Evolutionary conservation across 64 coral and sea anemone species (phyloP), one percentile per base, ranked within the genome.

Genomic region (Acropora tenuis): DNA sequence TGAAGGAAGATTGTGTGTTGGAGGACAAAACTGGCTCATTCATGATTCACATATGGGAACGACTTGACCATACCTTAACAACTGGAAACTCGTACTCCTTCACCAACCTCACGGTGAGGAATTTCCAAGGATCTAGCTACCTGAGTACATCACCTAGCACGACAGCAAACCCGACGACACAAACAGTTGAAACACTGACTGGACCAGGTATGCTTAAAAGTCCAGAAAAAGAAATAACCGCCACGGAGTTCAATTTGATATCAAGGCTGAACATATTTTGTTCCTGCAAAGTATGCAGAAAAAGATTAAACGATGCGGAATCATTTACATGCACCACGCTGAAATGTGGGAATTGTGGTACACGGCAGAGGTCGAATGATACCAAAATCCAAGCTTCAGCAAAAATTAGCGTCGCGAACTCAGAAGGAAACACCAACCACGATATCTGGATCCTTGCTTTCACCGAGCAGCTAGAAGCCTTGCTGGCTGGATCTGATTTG

Each of bases 281-380:
- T 18, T 75, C 86, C 86, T 88, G 86, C 86, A 71, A 88, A 88
- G 86, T 88, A 75, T 88, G 86, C 86, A 88, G 59, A 76, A 88
- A 76, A 74, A 46, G 85, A 88, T 74, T 88, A 88, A 88, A 75
- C 50, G 71, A 88, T 69, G 74, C 42, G 0, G 11, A 76, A 76
- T 76, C 74, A 67, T 84, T 84, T 59, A 84, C 30, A 6, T 84
- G 58, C 58, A 59, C 79, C 59, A 52, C 50, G 30, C 77, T 73
- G n/a, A 90, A 82, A 60, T 76, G 89, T 60, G 66, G 73, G 13
- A 90, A 82, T 75, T 90, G 89, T 75, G 79, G 68, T 18, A 90
- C 79, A 17, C 53, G 76, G 79, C 49, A 89, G 7, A 90, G 77
- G 88, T 90, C 88, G 6, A 90, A 79, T 57, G 78, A 81, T 81